Base-by-base conservation (phyloP, 2,888 invertebrate species). In the Geophilus truncorum region DNA sequence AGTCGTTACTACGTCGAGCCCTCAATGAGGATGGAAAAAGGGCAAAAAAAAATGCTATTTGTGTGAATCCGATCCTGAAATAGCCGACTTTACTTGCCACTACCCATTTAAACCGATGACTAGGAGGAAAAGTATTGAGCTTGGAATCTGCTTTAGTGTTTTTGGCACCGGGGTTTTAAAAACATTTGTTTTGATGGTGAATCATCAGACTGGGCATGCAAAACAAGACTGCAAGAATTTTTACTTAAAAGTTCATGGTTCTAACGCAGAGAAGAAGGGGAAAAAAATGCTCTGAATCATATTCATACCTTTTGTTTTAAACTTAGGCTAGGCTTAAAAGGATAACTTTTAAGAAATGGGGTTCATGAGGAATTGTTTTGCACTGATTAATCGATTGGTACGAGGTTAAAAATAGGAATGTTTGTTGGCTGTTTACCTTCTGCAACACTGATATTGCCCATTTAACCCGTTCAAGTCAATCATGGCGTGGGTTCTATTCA, bases 151-250 rank as follows among this genome's bases (percentile, higher is more conserved):
- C 28, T 70, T 70, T 70, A 70, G 70, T 70, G 70, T 70, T 70
- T 70, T 70, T 70, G 70, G 70, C 70, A 70, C 70, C n/a, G 70
- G 70, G 28, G 70, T 25, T 70, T n/a, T 70, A 70, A 70, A 70
- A 70, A 70, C 70, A 70, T 70, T 70, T 70, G 70, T 70, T 70
- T 70, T 70, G 70, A 70, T 70, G 70, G 70, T 70, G 70, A 70
- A 70, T 70, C 70, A 70, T 70, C 70, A 70, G 70, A 70, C 70
- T 70, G 70, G 70, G 70, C 70, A 70, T 70, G 25, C 70, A 70
- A 70, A 70, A 70, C 70, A 70, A 70, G 70, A 70, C 70, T 70
- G 70, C 25, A 70, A 70, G 70, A 70, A 70, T 70, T 28, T 70
- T 70, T 70, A 70, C 70, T 70, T 70, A n/a, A 70, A 70, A 70